phyloP scores from a whole-genome alignment of 2,113 vertebrate genomes.

The Hippotragus niger region DNA sequence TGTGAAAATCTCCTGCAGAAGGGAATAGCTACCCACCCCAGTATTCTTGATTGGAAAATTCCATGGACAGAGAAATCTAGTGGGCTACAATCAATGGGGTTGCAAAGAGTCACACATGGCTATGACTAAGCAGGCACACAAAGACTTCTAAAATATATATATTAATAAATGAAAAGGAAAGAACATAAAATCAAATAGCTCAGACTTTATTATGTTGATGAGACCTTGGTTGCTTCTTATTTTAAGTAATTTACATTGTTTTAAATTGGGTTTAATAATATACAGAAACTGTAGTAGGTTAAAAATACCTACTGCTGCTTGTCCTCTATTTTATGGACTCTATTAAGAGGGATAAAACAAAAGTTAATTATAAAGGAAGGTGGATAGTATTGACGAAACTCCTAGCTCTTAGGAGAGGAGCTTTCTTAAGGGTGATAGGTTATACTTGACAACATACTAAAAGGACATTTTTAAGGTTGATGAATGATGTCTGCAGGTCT shows the following conservation, averaged over 20 bases:
- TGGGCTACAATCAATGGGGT: background rate
- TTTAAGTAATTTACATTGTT: conserved; percentile 32
- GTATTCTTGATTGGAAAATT: background rate
- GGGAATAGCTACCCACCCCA: background rate
- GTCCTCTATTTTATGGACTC: conserved; percentile 46
- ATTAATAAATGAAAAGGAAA: background rate
- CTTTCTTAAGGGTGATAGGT: conserved; percentile 56
- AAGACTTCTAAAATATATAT: background rate
- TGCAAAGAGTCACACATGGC: background rate
- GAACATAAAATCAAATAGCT: background rate
- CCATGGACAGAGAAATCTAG: background rate
- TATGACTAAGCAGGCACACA: background rate
- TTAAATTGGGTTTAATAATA: conserved; percentile 10
- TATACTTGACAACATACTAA: background rate
- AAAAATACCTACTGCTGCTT: conserved; percentile 33
- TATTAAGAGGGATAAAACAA: conserved; percentile 51
- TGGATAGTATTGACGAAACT: conserved; percentile 40
- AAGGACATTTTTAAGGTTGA: conserved; percentile 62
- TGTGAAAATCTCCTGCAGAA: background rate
- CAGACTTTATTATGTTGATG: background rate
- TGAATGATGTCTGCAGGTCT: conserved; percentile 35
- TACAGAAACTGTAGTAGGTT: background rate
- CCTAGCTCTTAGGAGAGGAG: conserved; percentile 21
- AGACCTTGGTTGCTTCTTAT: background rate
- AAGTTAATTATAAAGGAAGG: conserved; percentile 65